phyloP scores from a whole-genome alignment of 2,888 invertebrate species.

The Sphecodes monilicornis region DNA sequence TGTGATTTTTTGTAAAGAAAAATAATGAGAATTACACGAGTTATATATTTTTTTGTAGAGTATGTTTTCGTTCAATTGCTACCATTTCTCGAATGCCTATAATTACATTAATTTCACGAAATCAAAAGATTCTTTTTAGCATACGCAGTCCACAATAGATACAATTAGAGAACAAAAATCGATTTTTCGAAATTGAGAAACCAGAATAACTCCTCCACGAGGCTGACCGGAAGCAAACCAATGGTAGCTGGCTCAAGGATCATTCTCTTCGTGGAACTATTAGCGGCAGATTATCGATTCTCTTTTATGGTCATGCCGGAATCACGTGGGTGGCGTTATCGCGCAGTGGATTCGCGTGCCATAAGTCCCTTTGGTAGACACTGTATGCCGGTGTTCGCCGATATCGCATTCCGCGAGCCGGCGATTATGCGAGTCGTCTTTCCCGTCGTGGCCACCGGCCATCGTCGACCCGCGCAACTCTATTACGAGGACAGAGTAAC shows the following conservation, averaged over 20 bases:
- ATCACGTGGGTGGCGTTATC: not conserved
- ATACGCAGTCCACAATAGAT: not conserved
- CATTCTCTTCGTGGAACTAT: not conserved
- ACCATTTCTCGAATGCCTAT: too few relatives aligned
- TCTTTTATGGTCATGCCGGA: not conserved
- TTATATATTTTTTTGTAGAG: too few relatives aligned
- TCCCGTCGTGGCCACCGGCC: conserved; percentile 3
- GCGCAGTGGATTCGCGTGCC: not conserved
- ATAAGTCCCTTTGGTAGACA: not conserved
- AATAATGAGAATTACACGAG: too few relatives aligned
- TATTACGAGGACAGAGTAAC: conserved; percentile 3
- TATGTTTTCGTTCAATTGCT: not conserved
- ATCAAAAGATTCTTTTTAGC: not conserved
- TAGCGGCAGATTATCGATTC: not conserved
- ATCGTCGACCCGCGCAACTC: not conserved
- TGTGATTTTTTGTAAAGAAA: too few relatives aligned
- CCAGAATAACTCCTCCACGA: not conserved
- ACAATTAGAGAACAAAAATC: not conserved
- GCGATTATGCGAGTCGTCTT: conserved; percentile 28
- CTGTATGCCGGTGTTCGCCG: not conserved
- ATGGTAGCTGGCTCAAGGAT: not conserved
- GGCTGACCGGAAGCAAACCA: not conserved
- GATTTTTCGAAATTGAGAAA: not conserved
- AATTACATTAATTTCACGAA: too few relatives aligned
- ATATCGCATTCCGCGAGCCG: conserved; percentile 34